phyloP scores from a whole-genome alignment of 1,140 invertebrate genomes.

The Thaumetopoea pityocampa region DNA sequence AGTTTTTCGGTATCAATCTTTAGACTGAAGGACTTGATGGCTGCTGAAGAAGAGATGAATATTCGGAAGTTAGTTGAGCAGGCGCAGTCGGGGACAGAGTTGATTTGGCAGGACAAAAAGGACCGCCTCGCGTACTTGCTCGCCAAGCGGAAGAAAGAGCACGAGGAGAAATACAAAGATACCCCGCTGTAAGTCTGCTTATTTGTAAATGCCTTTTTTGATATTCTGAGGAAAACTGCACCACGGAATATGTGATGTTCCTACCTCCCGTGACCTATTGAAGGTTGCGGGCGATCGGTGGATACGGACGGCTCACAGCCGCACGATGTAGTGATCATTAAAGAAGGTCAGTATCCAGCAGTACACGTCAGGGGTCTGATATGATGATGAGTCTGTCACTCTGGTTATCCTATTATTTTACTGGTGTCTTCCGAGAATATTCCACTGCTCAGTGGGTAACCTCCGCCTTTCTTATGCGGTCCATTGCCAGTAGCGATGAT shows the following conservation, averaged over 20 bases:
- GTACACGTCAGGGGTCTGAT: no score
- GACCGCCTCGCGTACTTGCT: conserved; percentile 40
- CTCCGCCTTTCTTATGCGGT: no score
- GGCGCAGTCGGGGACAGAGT: conserved; percentile 47
- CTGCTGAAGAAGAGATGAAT: conserved; percentile 44
- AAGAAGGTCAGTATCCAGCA: no score
- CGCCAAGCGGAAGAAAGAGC: conserved; percentile 49
- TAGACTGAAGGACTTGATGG: conserved; percentile 42
- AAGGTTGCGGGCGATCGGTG: background rate
- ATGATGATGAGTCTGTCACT: no score
- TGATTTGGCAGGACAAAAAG: conserved; percentile 47
- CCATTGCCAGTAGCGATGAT: no score
- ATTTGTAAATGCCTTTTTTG: background rate
- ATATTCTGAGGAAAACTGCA: background rate
- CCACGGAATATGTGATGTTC: background rate
- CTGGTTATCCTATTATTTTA: no score
- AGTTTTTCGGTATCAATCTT: conserved; percentile 6
- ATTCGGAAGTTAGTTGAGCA: conserved; percentile 54
- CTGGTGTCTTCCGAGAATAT: no score
- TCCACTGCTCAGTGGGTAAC: no score
- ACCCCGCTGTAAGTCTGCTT: conserved; percentile 44
- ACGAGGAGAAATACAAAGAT: conserved; percentile 59
- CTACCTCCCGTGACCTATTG: background rate
- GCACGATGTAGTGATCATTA: no score
- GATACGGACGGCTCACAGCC: no score